A percentile compares a stretch with the other conserved stretches of the same genome.
Conservation (phyloP, 1,140 invertebrate genomes). For the Macrosteles quadrilineatus region DNA sequence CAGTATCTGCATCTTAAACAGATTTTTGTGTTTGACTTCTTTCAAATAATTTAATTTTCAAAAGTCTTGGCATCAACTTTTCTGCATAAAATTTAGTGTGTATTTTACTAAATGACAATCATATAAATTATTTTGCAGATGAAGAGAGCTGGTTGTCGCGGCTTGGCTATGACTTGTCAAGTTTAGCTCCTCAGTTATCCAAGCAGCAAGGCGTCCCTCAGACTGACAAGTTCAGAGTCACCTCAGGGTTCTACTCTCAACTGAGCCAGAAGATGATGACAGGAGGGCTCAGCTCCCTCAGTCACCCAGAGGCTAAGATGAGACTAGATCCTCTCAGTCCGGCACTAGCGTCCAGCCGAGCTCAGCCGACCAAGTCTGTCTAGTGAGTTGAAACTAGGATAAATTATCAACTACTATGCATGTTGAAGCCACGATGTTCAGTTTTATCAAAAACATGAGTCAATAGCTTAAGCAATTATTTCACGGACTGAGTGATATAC, state of each 20-base stretch:
- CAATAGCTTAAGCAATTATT: no score
- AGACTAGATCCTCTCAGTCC: slow-evolving; percentile 28
- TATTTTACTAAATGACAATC: no score
- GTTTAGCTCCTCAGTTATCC: slow-evolving; percentile 80
- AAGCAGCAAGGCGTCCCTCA: slow-evolving; percentile 55
- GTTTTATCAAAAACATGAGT: no score
- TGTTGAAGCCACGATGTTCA: no score
- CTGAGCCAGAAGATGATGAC: slow-evolving; percentile 72
- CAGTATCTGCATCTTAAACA: slow-evolving; percentile 61
- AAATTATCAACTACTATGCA: no score
- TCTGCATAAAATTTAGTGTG: no score
- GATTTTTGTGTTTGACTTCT: not conserved
- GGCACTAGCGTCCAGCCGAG: not conserved
- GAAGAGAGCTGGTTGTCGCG: slow-evolving; percentile 80
- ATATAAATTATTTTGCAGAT: no score
- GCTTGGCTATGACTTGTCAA: slow-evolving; percentile 84
- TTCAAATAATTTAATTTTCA: not conserved
- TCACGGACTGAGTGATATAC: no score
- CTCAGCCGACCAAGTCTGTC: not conserved
- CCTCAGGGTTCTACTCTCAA: slow-evolving; percentile 78
- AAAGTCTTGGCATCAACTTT: no score
- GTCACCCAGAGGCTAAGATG: slow-evolving; percentile 21
- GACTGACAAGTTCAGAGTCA: slow-evolving; percentile 59
- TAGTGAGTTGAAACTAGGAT: not conserved
- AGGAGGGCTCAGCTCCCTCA: slow-evolving; percentile 56